A percentile compares a stretch with the other conserved stretches of the same genome.
Evolutionary conservation across 2,888 invertebrate genomes (phyloP).

Genomic region (Leucoptera coffeella): DNA sequence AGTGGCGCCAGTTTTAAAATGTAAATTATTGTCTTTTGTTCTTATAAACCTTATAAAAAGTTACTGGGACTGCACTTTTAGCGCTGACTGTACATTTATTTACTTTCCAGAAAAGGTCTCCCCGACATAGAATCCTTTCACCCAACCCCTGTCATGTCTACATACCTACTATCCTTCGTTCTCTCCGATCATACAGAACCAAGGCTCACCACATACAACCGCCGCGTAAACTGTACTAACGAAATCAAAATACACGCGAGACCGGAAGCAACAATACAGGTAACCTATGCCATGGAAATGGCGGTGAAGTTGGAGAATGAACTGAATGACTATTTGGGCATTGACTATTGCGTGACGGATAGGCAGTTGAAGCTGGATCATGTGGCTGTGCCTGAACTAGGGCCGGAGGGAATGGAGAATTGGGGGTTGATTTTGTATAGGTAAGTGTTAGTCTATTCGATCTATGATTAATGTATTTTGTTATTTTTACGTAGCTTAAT

Average conservation of each 20-base stretch:
- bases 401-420: constrained; percentile 41
- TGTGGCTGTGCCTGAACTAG: constrained; percentile 40
- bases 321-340: constrained; percentile 31
- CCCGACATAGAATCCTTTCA: constrained; percentile 30
- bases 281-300: constrained; percentile 7
- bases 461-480: no score
- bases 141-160: constrained; percentile 65
- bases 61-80: no score
- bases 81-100: no score
- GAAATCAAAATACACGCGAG: constrained; percentile 34
- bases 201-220: constrained; percentile 21
- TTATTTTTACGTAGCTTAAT: no score
- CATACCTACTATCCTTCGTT: constrained; percentile 80
- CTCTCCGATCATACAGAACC: constrained; percentile 48
- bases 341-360: constrained; percentile 24
- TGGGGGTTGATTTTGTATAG: constrained; percentile 50
- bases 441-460: constrained; percentile 15
- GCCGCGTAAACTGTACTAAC: no score
- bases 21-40: no score
- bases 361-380: constrained; percentile 31
- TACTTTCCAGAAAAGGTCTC: no score
- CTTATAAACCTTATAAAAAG: no score
- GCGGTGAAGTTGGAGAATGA: constrained; percentile 23
- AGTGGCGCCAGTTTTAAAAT: no score
- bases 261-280: constrained; percentile 34